Evolutionary conservation across 2,888 invertebrate genomes (phyloP).

Genomic region (Tethea ocularis): DNA sequence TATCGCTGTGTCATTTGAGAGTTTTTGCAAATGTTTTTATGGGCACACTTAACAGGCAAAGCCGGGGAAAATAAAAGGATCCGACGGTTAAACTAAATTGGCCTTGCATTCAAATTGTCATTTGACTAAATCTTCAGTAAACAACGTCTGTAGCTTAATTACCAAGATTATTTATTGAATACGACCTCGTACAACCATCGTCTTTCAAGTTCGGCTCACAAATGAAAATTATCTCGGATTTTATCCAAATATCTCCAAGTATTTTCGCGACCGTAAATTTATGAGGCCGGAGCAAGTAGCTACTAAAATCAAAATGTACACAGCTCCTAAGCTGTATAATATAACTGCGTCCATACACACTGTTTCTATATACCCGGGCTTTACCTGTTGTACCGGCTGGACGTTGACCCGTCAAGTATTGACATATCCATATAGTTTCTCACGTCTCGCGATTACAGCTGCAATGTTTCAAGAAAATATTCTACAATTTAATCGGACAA

Average conservation of each 20-base stretch:
- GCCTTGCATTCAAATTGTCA: not conserved
- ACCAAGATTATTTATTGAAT: not conserved
- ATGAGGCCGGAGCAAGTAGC: not conserved
- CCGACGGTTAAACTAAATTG: not conserved
- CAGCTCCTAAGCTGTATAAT: not conserved
- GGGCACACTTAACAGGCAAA: constrained; percentile 20
- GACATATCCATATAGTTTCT: constrained; percentile 83
- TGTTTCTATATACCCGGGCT: constrained; percentile 45
- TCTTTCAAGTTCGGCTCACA: constrained; percentile 11
- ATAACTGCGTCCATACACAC: constrained; percentile 40
- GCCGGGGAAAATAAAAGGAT: constrained; percentile 23
- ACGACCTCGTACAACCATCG: constrained; percentile 15
- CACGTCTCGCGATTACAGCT: constrained; percentile 66
- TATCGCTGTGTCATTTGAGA: constrained; percentile 42
- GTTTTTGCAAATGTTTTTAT: constrained; percentile 35
- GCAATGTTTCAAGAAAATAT: not conserved
- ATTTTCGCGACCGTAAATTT: not conserved
- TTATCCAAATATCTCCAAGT: not conserved
- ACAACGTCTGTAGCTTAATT: not conserved
- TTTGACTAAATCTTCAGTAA: constrained; percentile 2
- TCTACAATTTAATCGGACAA: not conserved
- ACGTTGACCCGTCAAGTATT: constrained; percentile 82
- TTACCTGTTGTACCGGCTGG: constrained; percentile 73
- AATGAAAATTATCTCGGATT: not conserved
- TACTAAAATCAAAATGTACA: not conserved